These are phyloP conservation scores for Tortrix viridana DNA, from an alignment of 2,888 invertebrate species.

Conservation along the genomic window DNA sequence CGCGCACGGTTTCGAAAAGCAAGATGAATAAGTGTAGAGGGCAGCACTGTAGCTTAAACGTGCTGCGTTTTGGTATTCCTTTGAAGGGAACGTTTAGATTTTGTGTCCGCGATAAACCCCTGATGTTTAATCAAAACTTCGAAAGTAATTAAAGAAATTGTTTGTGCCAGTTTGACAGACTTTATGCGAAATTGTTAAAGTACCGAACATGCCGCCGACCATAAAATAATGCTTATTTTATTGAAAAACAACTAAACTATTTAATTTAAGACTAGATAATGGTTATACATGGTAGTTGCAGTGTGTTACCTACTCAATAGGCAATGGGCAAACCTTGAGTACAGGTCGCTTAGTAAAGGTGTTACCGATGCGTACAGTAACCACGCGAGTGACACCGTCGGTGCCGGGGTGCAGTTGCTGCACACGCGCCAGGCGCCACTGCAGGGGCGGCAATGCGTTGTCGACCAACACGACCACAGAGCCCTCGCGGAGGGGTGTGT, in stretches of 20 bases:
- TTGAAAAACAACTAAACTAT: not conserved
- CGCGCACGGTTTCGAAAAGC: too few species aligned
- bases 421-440: conserved; percentile 2
- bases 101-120: too few species aligned
- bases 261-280: not conserved
- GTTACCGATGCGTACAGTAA: conserved; percentile 3
- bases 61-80: too few species aligned
- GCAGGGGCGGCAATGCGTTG: not conserved
- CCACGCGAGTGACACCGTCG: not conserved
- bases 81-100: too few species aligned
- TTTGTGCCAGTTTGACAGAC: too few species aligned
- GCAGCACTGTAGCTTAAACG: too few species aligned
- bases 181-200: too few species aligned
- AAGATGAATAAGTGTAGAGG: too few species aligned
- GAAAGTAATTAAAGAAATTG: too few species aligned
- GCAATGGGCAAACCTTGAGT: conserved; percentile 1
- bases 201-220: conserved; percentile 3
- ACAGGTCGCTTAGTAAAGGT: not conserved
- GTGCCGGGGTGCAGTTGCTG: conserved; percentile 1
- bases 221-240: conserved; percentile 19
- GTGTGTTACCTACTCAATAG: conserved; percentile 1
- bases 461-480: conserved; percentile 1
- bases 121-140: too few species aligned
- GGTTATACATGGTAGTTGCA: too few species aligned
- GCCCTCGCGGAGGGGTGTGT: conserved; percentile 6